These are phyloP conservation scores for Canis aureus DNA, from an alignment of 2,113 vertebrate genomes.

Conservation along the genomic window DNA sequence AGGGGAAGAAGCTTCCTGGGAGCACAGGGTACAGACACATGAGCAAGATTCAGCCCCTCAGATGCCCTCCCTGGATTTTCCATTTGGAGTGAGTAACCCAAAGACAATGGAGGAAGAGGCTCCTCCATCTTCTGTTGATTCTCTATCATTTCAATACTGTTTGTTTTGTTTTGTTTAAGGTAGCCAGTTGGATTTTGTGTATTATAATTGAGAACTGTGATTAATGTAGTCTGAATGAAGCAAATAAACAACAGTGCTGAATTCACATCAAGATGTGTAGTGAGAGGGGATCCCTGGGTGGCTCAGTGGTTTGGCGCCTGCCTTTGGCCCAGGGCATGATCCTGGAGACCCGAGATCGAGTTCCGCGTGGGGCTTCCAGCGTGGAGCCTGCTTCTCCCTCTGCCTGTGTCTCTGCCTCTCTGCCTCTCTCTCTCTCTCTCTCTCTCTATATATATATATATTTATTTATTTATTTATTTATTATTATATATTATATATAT, in stretches of 20 bases:
- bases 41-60: neutral
- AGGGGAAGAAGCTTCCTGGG: neutral
- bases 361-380: too few species aligned
- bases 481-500: too few species aligned
- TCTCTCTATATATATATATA: too few species aligned
- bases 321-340: too few species aligned
- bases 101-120: neutral
- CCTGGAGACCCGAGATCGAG: too few species aligned
- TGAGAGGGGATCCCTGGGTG: too few species aligned
- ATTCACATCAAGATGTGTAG: neutral
- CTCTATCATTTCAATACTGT: neutral
- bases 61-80: neutral
- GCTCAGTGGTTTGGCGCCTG: too few species aligned
- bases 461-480: too few species aligned
- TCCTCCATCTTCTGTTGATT: conserved; percentile 7
- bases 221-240: neutral
- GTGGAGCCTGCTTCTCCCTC: too few species aligned
- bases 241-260: neutral
- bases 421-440: too few species aligned
- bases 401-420: too few species aligned
- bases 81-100: neutral
- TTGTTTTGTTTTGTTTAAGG: neutral
- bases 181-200: neutral
- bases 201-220: neutral
- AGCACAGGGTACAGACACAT: neutral